A percentile compares a stretch with the other conserved stretches of the same genome.
These are phyloP conservation scores for Chaetogeoica ovagalla DNA, from an alignment of 2,888 invertebrate genomes.

Conservation along the genomic window DNA sequence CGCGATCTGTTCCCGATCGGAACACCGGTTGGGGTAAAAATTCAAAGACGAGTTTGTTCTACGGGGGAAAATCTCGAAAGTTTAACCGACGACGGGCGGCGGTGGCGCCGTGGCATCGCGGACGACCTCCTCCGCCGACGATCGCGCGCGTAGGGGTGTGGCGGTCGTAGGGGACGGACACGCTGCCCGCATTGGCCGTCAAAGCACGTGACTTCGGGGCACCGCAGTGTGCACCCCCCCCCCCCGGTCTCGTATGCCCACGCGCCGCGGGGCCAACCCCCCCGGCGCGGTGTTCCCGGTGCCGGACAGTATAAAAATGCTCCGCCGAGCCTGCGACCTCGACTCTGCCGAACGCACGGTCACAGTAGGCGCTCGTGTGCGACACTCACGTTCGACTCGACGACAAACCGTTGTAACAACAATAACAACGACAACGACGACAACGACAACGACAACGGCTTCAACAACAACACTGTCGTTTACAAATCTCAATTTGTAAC, in stretches of 20 bases:
- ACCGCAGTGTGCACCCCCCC: not conserved
- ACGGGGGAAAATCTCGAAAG: too few relatives aligned
- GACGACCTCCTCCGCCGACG: too few relatives aligned
- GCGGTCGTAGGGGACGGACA: slow-evolving; percentile 30
- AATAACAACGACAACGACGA: too few relatives aligned
- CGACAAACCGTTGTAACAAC: too few relatives aligned
- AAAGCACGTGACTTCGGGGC: slow-evolving; percentile 36
- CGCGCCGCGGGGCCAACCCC: slow-evolving; percentile 47
- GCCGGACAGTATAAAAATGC: slow-evolving; percentile 42
- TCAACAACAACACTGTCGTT: too few relatives aligned
- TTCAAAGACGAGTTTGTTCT: too few relatives aligned
- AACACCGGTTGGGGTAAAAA: too few relatives aligned
- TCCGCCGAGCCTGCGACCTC: slow-evolving; percentile 2
- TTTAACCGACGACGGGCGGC: too few relatives aligned
- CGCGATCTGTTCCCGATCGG: too few relatives aligned
- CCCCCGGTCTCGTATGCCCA: slow-evolving; percentile 31
- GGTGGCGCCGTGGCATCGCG: too few relatives aligned
- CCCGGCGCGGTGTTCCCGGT: slow-evolving; percentile 4
- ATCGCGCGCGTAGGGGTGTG: slow-evolving; percentile 28
- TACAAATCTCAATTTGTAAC: too few relatives aligned
- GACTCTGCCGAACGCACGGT: slow-evolving; percentile 35
- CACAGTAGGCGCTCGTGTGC: slow-evolving; percentile 18
- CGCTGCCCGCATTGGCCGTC: slow-evolving; percentile 44
- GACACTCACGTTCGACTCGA: not conserved
- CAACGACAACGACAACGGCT: too few relatives aligned